These are phyloP conservation scores for Cepaea hortensis DNA, from an alignment of 2,888 invertebrate species.

Conservation along the genomic window DNA sequence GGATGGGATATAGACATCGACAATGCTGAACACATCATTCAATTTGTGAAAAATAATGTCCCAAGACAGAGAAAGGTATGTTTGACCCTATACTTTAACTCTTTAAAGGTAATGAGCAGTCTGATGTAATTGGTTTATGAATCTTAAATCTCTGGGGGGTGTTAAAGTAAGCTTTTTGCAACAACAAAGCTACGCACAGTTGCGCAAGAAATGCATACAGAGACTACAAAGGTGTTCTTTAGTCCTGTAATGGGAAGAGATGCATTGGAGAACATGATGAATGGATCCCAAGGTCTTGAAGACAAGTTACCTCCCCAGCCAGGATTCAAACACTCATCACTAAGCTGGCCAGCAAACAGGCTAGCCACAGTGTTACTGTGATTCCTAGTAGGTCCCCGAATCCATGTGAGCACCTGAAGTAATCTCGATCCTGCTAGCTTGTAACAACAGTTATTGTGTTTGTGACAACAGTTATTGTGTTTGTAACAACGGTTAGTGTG, in stretches of 20 bases:
- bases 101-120: background rate
- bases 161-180: background rate
- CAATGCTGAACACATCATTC: conserved; percentile 64
- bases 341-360: too few relatives aligned
- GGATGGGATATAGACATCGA: conserved; percentile 69
- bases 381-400: too few relatives aligned
- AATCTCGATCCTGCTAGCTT: too few relatives aligned
- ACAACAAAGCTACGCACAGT: background rate
- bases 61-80: conserved; percentile 34
- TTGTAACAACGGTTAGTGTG: too few relatives aligned
- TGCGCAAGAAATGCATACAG: background rate
- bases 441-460: too few relatives aligned
- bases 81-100: background rate
- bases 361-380: too few relatives aligned
- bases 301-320: too few relatives aligned
- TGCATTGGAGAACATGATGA: too few relatives aligned
- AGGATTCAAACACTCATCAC: too few relatives aligned
- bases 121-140: background rate
- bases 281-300: too few relatives aligned
- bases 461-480: too few relatives aligned
- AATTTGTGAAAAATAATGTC: conserved; percentile 60
- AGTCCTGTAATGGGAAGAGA: background rate
- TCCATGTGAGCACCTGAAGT: too few relatives aligned
- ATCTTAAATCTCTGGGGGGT: background rate
- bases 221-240: background rate